Percentiles rank a stretch among this genome's conserved stretches.
These are phyloP conservation scores for Glaucopsyche alexis DNA, from an alignment of 2,888 invertebrate species.

Conservation along the genomic window DNA sequence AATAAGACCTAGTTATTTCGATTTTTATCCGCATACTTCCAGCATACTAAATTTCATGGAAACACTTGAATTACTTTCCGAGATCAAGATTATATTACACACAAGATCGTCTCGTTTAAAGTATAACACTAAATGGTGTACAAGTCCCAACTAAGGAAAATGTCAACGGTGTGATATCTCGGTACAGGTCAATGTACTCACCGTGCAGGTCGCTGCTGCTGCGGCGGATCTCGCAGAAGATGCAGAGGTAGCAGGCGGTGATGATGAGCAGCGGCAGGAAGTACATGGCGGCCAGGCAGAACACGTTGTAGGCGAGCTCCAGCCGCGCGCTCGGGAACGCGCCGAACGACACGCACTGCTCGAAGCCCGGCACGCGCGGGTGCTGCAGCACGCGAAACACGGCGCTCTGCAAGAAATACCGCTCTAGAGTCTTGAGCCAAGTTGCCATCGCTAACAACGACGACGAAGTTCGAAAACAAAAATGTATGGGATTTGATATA, in stretches of 20 bases:
- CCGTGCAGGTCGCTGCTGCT: constrained; percentile 82
- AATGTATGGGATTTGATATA: no score
- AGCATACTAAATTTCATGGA: no score
- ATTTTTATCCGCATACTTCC: no score
- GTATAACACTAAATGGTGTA: no score
- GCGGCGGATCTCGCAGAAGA: constrained; percentile 85
- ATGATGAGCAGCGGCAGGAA: constrained; percentile 87
- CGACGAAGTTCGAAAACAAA: no score
- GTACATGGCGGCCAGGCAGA: constrained; percentile 87
- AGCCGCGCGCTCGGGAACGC: constrained; percentile 83
- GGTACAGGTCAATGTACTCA: constrained; percentile 47
- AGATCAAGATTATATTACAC: no score
- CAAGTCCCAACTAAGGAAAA: no score
- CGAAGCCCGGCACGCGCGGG: constrained; percentile 82
- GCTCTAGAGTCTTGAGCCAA: not conserved
- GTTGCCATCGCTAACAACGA: no score
- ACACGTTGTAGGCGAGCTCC: constrained; percentile 86
- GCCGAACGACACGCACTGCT: constrained; percentile 89
- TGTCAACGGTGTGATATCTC: no score
- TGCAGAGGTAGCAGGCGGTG: constrained; percentile 85
- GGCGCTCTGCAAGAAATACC: constrained; percentile 77
- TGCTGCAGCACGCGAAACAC: constrained; percentile 86
- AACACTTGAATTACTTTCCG: no score
- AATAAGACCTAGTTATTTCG: no score
- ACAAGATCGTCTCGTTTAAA: no score